Evolutionary conservation across 1,140 invertebrate genomes (phyloP).

Genomic region (Pachypsylla venusta): DNA sequence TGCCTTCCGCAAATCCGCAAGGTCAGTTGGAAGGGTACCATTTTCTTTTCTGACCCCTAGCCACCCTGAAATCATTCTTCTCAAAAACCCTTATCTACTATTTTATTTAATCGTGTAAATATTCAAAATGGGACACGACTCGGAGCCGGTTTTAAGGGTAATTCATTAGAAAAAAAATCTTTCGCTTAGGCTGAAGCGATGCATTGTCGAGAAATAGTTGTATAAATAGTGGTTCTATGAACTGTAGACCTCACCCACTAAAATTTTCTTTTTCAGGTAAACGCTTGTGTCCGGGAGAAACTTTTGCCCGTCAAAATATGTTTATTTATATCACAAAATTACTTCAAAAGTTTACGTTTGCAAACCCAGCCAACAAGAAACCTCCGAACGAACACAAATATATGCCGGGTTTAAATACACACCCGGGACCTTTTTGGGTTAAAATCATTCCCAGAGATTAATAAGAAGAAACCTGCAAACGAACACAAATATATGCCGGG

Average conservation of each 20-base stretch:
- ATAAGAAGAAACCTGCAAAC: too few relatives aligned
- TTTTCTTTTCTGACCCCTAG: not conserved
- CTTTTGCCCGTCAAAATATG: conserved; percentile 46
- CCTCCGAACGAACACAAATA: not conserved
- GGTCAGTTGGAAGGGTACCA: not conserved
- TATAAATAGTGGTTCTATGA: not conserved
- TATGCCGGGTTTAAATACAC: not conserved
- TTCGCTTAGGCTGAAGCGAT: not conserved
- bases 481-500: not conserved
- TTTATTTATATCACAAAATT: conserved; percentile 46
- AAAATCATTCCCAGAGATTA: not conserved
- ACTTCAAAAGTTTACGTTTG: conserved; percentile 41
- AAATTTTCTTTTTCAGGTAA: conserved; percentile 36
- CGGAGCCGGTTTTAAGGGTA: not conserved
- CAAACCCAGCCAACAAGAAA: not conserved
- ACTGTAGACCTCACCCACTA: not conserved
- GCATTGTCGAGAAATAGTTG: not conserved
- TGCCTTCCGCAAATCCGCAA: not conserved
- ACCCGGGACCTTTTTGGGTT: not conserved
- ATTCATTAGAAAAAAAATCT: not conserved
- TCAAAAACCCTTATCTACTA: not conserved
- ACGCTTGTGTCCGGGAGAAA: conserved; percentile 54
- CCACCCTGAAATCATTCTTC: not conserved
- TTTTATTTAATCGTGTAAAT: not conserved
- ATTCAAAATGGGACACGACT: not conserved